Conservation (phyloP, 92 coral and sea anemone genomes). For the Porites rus region DNA sequence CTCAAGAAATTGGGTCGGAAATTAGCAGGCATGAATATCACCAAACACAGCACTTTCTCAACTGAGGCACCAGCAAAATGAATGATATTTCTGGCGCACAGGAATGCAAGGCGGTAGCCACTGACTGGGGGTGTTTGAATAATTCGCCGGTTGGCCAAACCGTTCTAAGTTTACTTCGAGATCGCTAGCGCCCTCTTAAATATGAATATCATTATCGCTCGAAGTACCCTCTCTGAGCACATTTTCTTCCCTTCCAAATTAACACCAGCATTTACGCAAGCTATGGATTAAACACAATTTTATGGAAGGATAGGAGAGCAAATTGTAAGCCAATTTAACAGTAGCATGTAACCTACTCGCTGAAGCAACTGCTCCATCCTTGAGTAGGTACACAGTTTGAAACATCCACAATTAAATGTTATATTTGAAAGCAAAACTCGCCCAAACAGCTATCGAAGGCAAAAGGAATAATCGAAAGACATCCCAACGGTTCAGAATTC, state of each 20-base stretch:
- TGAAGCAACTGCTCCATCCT: constrained; percentile 18
- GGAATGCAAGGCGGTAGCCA: constrained; percentile 17
- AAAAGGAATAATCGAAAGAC: background rate
- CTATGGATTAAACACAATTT: background rate
- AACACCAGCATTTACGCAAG: background rate
- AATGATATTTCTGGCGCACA: background rate
- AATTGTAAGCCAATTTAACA: constrained; percentile 26
- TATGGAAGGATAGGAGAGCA: constrained; percentile 27
- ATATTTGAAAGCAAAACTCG: background rate
- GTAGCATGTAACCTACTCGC: constrained; percentile 10
- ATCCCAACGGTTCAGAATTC: background rate
- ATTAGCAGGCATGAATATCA: background rate
- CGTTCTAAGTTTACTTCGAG: constrained; percentile 5
- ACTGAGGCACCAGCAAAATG: background rate
- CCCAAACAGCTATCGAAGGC: background rate
- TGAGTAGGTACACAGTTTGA: constrained; percentile 13
- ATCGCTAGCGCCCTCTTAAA: constrained; percentile 26
- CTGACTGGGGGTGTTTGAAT: constrained; percentile 9
- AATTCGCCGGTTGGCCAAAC: constrained; percentile 29
- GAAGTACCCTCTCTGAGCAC: background rate
- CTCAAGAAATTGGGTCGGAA: background rate
- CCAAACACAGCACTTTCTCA: background rate
- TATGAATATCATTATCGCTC: background rate
- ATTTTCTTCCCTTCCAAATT: background rate
- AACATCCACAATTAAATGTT: background rate